These are phyloP conservation scores for Pseudanteris insignis DNA, from an alignment of 2,888 invertebrate genomes.

Conservation along the genomic window DNA sequence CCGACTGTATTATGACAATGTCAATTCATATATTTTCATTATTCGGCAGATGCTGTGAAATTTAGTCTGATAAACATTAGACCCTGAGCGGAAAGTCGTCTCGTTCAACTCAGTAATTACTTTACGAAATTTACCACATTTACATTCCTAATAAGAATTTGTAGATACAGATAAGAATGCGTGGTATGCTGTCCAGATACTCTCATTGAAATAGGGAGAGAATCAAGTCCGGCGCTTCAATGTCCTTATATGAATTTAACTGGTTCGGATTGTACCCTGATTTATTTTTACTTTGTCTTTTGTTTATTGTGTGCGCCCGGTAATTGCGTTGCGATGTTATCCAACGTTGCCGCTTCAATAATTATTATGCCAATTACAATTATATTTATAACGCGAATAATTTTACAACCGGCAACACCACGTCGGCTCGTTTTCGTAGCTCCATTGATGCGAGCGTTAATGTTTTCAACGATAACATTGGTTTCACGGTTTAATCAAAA, in stretches of 20 bases:
- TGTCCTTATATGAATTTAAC: constrained; percentile 47
- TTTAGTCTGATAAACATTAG: too few relatives aligned
- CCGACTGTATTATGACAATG: too few relatives aligned
- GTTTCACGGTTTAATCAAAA: too few relatives aligned
- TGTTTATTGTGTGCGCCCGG: constrained; percentile 26
- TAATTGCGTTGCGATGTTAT: constrained; percentile 31
- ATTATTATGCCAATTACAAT: constrained; percentile 50
- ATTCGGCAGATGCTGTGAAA: too few relatives aligned
- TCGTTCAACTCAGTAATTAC: too few relatives aligned
- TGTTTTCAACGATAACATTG: too few relatives aligned
- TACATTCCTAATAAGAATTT: constrained; percentile 58
- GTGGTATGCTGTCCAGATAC: constrained; percentile 49
- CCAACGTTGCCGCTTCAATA: constrained; percentile 49
- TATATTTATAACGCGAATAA: constrained; percentile 21
- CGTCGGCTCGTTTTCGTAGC: background rate
- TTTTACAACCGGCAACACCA: constrained; percentile 3
- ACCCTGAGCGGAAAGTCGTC: too few relatives aligned
- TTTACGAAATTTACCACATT: too few relatives aligned
- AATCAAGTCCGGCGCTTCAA: constrained; percentile 50
- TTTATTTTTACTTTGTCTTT: constrained; percentile 37
- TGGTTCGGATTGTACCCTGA: constrained; percentile 41
- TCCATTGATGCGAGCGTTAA: background rate
- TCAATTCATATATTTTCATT: too few relatives aligned
- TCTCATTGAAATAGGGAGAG: constrained; percentile 40
- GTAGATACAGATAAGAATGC: constrained; percentile 53